Conservation (phyloP, 2,797 vertebrate species). For the Vipera latastei region DNA sequence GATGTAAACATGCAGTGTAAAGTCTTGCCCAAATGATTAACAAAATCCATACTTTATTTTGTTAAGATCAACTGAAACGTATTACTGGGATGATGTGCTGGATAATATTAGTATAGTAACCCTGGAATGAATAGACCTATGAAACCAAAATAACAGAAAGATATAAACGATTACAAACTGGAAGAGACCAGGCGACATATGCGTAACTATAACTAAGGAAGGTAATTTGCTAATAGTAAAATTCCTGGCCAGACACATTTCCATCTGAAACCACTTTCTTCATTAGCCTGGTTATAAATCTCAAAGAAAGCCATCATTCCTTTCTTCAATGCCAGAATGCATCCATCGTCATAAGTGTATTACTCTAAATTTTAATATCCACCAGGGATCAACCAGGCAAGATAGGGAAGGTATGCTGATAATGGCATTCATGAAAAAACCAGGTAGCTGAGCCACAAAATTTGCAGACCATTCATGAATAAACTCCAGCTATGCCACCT, state of each 20-base stretch:
- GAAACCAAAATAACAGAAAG: neutral
- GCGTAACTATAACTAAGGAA: neutral
- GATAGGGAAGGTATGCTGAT: neutral
- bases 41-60: neutral
- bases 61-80: neutral
- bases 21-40: neutral
- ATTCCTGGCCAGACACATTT: neutral
- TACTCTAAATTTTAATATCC: neutral
- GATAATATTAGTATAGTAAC: neutral
- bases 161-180: neutral
- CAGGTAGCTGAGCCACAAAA: neutral
- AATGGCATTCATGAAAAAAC: neutral
- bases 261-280: neutral
- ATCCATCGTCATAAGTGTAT: neutral
- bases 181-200: neutral
- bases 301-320: neutral
- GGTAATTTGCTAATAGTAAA: neutral
- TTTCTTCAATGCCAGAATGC: neutral
- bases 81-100: neutral
- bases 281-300: neutral
- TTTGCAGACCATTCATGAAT: neutral
- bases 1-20: neutral
- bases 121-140: neutral
- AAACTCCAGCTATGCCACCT: neutral
- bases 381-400: neutral